Evolutionary conservation across 2,888 invertebrate species (phyloP).

Genomic region (Allygus modestus): DNA sequence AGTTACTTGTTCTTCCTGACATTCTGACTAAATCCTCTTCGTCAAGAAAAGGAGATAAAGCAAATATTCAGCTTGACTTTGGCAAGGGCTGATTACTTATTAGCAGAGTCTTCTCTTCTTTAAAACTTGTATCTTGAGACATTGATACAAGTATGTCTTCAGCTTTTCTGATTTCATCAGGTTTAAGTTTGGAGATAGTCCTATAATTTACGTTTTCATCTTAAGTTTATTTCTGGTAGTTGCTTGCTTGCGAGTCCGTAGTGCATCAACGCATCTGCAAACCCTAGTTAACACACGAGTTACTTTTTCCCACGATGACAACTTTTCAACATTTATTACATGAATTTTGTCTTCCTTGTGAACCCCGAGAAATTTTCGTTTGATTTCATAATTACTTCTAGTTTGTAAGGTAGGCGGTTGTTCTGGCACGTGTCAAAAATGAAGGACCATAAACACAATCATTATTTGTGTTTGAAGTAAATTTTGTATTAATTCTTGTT

Average conservation of each 20-base stretch:
- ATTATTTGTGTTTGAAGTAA: not conserved
- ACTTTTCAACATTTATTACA: not conserved
- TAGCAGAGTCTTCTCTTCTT: not conserved
- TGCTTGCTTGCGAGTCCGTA: not conserved
- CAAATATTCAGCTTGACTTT: not conserved
- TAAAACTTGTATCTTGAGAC: not conserved
- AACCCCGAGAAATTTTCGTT: not conserved
- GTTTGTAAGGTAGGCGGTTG: not conserved
- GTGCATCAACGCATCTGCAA: not conserved
- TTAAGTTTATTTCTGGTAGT: not conserved
- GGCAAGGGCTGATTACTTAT: not conserved
- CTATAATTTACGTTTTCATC: not conserved
- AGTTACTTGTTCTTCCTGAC: conserved; percentile 2
- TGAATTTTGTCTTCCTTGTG: not conserved
- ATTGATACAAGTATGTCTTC: not conserved
- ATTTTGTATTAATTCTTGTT: not conserved
- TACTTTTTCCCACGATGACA: conserved; percentile 27
- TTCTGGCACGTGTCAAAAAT: not conserved
- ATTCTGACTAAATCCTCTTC: not conserved
- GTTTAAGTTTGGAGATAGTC: not conserved
- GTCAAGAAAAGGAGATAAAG: conserved; percentile 3
- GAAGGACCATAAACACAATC: not conserved
- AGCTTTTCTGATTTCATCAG: not conserved
- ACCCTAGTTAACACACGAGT: not conserved
- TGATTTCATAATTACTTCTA: not conserved